Conservation (phyloP, 2,113 vertebrate species). For the Burhinus bistriatus region DNA sequence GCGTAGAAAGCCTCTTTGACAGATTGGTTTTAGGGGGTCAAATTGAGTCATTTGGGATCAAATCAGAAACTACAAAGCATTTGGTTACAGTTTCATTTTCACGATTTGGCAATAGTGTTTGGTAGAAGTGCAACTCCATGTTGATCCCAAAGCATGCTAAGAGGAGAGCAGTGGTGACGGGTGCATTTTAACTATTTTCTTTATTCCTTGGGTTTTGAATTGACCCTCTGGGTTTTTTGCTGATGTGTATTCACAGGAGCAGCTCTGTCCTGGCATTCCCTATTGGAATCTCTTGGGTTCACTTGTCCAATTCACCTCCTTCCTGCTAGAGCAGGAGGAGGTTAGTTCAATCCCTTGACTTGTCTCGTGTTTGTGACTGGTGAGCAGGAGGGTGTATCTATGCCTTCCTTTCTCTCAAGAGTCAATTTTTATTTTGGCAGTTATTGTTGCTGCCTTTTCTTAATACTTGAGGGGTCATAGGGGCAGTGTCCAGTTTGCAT, state of each 20-base stretch:
- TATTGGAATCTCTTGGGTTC: background rate
- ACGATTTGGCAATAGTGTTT: background rate
- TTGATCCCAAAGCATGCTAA: too few species aligned
- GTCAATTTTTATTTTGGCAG: background rate
- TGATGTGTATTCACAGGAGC: background rate
- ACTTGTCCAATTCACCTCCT: background rate
- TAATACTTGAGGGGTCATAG: background rate
- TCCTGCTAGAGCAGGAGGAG: background rate
- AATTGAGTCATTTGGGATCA: background rate
- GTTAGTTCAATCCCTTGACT: background rate
- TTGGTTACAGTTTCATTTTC: background rate
- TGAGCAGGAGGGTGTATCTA: background rate
- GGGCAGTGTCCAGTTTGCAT: background rate
- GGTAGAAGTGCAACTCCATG: background rate
- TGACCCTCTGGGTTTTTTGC: background rate
- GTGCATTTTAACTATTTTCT: fast-evolving
- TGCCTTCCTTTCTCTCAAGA: background rate
- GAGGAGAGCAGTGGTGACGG: background rate
- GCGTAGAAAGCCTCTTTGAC: slow-evolving; percentile 68
- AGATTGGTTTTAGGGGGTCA: slow-evolving; percentile 21
- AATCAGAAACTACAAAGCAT: background rate
- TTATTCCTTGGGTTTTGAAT: background rate
- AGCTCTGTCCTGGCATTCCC: background rate
- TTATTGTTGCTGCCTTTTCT: background rate
- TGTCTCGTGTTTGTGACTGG: background rate